A percentile compares a stretch with the other conserved stretches of the same genome.
These are phyloP conservation scores for Euphysa ruthae DNA, from an alignment of 30 jellyfish, hydroid and myxozoan species.

Conservation along the genomic window DNA sequence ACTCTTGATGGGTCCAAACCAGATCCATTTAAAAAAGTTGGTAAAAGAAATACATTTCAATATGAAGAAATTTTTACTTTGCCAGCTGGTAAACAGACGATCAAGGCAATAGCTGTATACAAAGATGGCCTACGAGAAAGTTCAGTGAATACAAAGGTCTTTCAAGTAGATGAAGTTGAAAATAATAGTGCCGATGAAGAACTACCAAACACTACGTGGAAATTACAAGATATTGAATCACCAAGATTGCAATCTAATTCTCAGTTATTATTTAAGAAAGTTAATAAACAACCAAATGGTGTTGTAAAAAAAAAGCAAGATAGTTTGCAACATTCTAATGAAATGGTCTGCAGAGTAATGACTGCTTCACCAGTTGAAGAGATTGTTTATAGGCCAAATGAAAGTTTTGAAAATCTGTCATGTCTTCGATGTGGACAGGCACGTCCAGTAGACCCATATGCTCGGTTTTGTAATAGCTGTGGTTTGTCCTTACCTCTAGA, in stretches of 20 bases:
- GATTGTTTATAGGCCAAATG: too few species aligned
- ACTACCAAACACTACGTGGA: slow-evolving; percentile 17
- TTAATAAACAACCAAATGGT: neutral
- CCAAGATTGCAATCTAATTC: neutral
- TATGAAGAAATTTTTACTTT: slow-evolving; percentile 53
- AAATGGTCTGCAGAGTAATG: slow-evolving; percentile 9
- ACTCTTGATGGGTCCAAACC: slow-evolving; percentile 90
- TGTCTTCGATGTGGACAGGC: slow-evolving; percentile 65
- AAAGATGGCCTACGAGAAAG: slow-evolving; percentile 74
- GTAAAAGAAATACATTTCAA: slow-evolving; percentile 55
- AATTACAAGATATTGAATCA: slow-evolving; percentile 1
- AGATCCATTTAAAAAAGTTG: slow-evolving; percentile 84
- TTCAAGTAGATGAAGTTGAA: slow-evolving; percentile 49
- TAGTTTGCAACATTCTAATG: neutral
- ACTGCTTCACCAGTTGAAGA: slow-evolving; percentile 15
- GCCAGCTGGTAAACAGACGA: slow-evolving; percentile 53
- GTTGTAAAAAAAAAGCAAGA: neutral
- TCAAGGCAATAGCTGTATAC: slow-evolving; percentile 76
- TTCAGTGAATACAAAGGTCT: slow-evolving; percentile 60
- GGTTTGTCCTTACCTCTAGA: slow-evolving; percentile 69
- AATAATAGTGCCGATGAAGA: slow-evolving; percentile 36
- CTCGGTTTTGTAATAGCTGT: slow-evolving; percentile 81
- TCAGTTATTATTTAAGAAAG: slow-evolving; percentile 18
- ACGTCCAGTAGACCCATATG: slow-evolving; percentile 68
- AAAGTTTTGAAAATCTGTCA: neutral